These are phyloP conservation scores for Zaprionus africanus DNA, from an alignment of 1,140 invertebrate genomes.

Conservation along the genomic window DNA sequence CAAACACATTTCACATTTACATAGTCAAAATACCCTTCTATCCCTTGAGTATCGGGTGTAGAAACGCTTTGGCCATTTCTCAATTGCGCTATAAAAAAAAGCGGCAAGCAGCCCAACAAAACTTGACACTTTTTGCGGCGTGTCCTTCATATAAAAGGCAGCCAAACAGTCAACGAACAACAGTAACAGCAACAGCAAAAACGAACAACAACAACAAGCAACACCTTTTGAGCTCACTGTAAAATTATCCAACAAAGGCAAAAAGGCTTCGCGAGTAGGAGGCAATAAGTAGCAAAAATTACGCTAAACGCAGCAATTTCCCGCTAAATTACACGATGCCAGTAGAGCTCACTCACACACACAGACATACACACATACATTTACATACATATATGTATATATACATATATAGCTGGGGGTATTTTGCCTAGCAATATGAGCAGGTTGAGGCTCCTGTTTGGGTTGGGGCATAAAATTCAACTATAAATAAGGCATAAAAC, in stretches of 20 bases:
- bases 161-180: slow-evolving; percentile 37
- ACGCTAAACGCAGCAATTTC: slow-evolving; percentile 81
- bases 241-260: slow-evolving; percentile 60
- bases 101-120: slow-evolving; percentile 57
- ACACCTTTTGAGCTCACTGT: slow-evolving; percentile 68
- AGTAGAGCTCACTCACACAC: slow-evolving; percentile 29
- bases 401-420: slow-evolving; percentile 2
- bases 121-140: slow-evolving; percentile 62
- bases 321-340: slow-evolving; percentile 68
- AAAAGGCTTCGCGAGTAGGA: slow-evolving; percentile 49
- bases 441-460: not conserved
- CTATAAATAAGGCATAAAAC: slow-evolving; percentile 62
- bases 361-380: slow-evolving; percentile 21
- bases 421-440: slow-evolving; percentile 37
- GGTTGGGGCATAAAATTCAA: slow-evolving; percentile 49
- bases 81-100: slow-evolving; percentile 24
- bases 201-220: slow-evolving; percentile 9
- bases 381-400: too few relatives aligned
- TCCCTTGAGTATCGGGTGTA: not conserved
- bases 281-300: slow-evolving; percentile 82
- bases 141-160: slow-evolving; percentile 54
- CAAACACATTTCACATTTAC: too few relatives aligned
- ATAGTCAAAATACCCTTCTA: not conserved
- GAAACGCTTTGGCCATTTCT: not conserved
- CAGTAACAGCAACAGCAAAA: too few relatives aligned